Base-by-base conservation (phyloP, 1,140 invertebrate genomes). In the Drosophila carrolli region DNA sequence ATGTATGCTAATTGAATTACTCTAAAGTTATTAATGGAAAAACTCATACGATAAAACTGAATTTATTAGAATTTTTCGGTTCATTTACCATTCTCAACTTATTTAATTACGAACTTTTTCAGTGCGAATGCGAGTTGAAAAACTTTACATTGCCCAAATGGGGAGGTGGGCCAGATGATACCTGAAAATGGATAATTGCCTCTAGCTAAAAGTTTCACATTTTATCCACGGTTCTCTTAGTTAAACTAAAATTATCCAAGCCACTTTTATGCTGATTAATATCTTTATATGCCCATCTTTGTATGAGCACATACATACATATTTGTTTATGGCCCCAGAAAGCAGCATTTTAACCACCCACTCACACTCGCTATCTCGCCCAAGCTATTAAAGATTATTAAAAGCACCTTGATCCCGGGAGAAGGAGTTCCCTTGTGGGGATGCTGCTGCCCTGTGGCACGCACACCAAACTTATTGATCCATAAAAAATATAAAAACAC, bases 311-410 rank as follows among this genome's bases (percentile, higher is more conserved):
- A 32, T 37, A 53, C 32, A 44, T 38, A 41, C 53, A 50, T 40
- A 16, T 40, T 54, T 51, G 37, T 23, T 62, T 68, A 19, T 11
- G 35, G 60, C 16, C 35, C 35, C 48, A 32, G 35, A 44, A 67
- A 53, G 46, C 47, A 38, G 65, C 53, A 38, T 71, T 48, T 71
- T 35, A 80, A 13, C 44, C 55, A 50, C 41, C 38, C 58, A 63
- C 60, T 50, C 53, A 37, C 46, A 41, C 55, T 16, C 56, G 23
- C 35, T 66, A 23, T 65, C 65, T 58, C 67, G 35, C 59, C 27
- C 71, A 27, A 53, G 78, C 81, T 74, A 83, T 86, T 88, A 83
- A 79, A 89, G 84, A 86, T 88, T 86, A 86, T 88, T 83, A 86
- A 86, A 83, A 86, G 79, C 71, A 53, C 75, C 83, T 83, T 76